Conservation (phyloP, 2,888 invertebrate species). For the Fabriciana adippe region DNA sequence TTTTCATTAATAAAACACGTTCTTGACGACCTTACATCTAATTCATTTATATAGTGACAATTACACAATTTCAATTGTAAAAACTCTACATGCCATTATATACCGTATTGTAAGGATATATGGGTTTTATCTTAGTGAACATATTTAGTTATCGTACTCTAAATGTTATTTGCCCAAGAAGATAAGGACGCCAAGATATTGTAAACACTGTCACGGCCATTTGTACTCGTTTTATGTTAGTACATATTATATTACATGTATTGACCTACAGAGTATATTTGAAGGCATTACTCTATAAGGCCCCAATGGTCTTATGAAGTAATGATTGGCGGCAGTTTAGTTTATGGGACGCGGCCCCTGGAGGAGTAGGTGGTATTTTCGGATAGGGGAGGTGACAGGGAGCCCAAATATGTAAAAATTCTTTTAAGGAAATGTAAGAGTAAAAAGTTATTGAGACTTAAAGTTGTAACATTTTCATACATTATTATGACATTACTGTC, state of each 20-base stretch:
- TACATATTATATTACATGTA: slow-evolving; percentile 6
- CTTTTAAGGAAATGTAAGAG: no score
- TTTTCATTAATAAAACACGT: slow-evolving; percentile 42
- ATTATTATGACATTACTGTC: no score
- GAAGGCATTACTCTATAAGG: not conserved
- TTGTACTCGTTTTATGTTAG: slow-evolving; percentile 23
- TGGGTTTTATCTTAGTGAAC: slow-evolving; percentile 13
- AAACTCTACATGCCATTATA: slow-evolving; percentile 20
- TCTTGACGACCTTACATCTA: slow-evolving; percentile 42
- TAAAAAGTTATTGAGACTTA: no score
- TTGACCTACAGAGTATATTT: slow-evolving; percentile 22
- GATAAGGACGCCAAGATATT: slow-evolving; percentile 35
- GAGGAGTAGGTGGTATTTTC: no score
- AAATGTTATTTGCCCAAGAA: slow-evolving; percentile 32
- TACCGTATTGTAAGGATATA: not conserved
- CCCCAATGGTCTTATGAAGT: not conserved
- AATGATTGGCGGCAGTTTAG: no score
- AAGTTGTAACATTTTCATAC: no score
- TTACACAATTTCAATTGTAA: slow-evolving; percentile 19
- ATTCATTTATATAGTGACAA: slow-evolving; percentile 27
- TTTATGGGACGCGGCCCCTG: no score
- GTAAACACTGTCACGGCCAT: slow-evolving; percentile 44
- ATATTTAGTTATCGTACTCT: slow-evolving; percentile 16
- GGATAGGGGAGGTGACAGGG: no score
- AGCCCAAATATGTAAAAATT: no score